A percentile compares a stretch with the other conserved stretches of the same genome.
Evolutionary conservation across 2,888 invertebrate species (phyloP).

Genomic region (Cryptocheilus praepositus): DNA sequence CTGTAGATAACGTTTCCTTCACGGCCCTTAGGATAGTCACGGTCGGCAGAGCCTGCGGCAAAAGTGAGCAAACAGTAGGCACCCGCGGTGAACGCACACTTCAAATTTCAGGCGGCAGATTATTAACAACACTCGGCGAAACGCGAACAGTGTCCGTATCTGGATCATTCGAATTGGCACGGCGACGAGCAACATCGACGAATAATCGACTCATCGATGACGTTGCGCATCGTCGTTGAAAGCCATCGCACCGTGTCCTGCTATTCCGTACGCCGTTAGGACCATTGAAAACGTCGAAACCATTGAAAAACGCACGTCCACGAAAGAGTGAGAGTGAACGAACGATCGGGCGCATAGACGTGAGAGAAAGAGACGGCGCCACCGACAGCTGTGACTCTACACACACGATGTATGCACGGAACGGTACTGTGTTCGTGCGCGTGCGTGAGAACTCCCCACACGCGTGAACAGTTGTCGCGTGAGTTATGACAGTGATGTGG

Average conservation of each 20-base stretch:
- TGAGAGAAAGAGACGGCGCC: conserved; percentile 19
- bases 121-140: too few species aligned
- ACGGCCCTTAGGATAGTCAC: too few species aligned
- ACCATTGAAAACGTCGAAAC: conserved; percentile 42
- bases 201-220: too few species aligned
- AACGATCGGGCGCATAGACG: background rate
- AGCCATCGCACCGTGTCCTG: too few species aligned
- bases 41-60: too few species aligned
- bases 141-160: too few species aligned
- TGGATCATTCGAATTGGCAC: too few species aligned
- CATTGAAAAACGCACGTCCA: conserved; percentile 43
- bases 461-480: conserved; percentile 13
- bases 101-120: too few species aligned
- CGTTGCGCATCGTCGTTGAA: background rate
- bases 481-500: background rate
- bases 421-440: conserved; percentile 19
- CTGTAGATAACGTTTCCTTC: too few species aligned
- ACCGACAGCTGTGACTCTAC: conserved; percentile 42
- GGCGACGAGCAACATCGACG: too few species aligned
- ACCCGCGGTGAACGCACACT: too few species aligned
- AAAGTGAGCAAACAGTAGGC: too few species aligned
- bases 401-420: conserved; percentile 1
- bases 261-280: conserved; percentile 26
- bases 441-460: conserved; percentile 26
- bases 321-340: conserved; percentile 15